These are phyloP conservation scores for Lepidurus arcticus DNA, from an alignment of 1,140 invertebrate genomes.

Conservation along the genomic window DNA sequence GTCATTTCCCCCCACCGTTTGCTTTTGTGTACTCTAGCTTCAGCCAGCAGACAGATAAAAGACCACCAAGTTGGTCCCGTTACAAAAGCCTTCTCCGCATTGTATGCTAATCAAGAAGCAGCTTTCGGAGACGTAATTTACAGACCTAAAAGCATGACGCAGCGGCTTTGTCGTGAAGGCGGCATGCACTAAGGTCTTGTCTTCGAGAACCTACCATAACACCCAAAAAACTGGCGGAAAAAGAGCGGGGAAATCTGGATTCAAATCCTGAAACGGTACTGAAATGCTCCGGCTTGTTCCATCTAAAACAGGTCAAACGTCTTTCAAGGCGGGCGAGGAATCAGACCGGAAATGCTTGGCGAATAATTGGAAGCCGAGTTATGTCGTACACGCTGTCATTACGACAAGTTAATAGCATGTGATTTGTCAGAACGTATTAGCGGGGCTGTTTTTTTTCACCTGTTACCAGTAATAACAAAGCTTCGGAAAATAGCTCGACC, in stretches of 20 bases:
- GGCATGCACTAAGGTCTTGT: neutral
- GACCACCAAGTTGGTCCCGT: conserved; percentile 20
- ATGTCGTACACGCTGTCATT: neutral
- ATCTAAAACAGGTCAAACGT: neutral
- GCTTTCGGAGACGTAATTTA: conserved; percentile 19
- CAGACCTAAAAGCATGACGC: conserved; percentile 8
- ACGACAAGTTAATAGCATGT: neutral
- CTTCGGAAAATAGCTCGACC: neutral
- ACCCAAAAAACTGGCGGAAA: neutral
- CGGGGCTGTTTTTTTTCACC: neutral
- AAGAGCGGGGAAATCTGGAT: neutral
- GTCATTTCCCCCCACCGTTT: no score
- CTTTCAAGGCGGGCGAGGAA: neutral
- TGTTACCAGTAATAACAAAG: neutral
- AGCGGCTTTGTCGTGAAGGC: conserved; percentile 17
- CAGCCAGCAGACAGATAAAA: conserved; percentile 9
- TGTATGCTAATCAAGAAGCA: conserved; percentile 22
- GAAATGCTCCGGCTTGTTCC: neutral
- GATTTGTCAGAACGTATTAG: neutral
- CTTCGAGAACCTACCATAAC: neutral
- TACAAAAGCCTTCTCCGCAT: conserved; percentile 21
- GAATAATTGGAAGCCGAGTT: neutral
- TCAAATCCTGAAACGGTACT: neutral
- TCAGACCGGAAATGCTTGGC: neutral
- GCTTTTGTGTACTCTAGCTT: neutral